Conservation (phyloP, 2,797 vertebrate species). For the Remorina albescens region DNA sequence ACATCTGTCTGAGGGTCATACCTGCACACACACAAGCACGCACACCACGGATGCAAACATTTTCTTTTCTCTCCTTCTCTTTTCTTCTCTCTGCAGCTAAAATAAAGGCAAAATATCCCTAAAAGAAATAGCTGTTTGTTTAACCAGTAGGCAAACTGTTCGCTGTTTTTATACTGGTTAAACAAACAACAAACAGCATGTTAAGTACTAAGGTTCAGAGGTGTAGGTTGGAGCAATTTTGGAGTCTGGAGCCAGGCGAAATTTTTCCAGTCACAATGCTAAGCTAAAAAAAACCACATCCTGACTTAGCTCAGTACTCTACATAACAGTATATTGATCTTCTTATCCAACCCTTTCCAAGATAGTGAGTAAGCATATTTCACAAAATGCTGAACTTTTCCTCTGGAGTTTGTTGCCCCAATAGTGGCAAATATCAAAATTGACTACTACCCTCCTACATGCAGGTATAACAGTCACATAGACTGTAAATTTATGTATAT, state of each 20-base stretch:
- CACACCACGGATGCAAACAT: conserved; percentile 14
- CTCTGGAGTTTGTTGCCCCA: background rate
- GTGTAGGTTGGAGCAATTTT: background rate
- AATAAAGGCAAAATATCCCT: too few species aligned
- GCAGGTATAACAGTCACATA: too few species aligned
- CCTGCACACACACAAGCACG: conserved; percentile 76
- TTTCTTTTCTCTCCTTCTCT: background rate
- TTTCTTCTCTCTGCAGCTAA: too few species aligned
- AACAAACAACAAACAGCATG: background rate
- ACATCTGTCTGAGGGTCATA: conserved; percentile 97
- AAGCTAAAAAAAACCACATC: background rate
- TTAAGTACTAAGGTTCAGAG: background rate
- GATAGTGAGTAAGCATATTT: background rate
- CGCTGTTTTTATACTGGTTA: background rate
- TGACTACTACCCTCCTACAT: too few species aligned
- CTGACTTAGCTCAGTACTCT: background rate
- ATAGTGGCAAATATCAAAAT: too few species aligned
- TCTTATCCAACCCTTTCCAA: too few species aligned
- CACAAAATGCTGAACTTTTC: background rate
- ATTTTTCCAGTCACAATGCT: background rate
- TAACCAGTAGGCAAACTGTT: background rate
- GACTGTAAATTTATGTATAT: background rate
- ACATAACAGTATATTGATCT: background rate
- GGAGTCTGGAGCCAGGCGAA: background rate
- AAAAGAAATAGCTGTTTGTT: too few species aligned